Conservation (phyloP, 2,797 vertebrate species). For the Falco rusticolus region DNA sequence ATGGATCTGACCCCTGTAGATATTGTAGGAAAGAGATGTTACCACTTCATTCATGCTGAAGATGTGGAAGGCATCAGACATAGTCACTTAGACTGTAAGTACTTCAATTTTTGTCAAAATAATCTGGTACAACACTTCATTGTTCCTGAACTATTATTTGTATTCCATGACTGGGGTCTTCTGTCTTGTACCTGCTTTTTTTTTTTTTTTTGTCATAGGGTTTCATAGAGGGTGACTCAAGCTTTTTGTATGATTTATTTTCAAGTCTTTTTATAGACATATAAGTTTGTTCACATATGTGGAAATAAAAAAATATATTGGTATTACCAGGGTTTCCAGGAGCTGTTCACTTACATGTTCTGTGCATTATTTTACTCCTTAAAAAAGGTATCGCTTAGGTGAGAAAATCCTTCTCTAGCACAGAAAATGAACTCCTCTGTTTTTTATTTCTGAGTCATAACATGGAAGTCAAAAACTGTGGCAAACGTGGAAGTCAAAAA, state of each 20-base stretch:
- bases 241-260: not conserved
- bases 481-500: not conserved
- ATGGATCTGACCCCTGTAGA: constrained; percentile 98
- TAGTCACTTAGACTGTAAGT: constrained; percentile 97
- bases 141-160: constrained; percentile 6
- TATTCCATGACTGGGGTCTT: not conserved
- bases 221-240: not conserved
- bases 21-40: constrained; percentile 95
- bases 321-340: not conserved
- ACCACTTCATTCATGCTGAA: constrained; percentile 98
- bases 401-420: not conserved
- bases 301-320: not conserved
- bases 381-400: not conserved
- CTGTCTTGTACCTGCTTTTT: not conserved
- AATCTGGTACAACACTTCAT: not conserved
- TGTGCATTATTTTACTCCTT: constrained; percentile 26
- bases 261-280: not conserved
- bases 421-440: not conserved
- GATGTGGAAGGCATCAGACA: constrained; percentile 97
- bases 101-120: not conserved
- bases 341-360: not conserved
- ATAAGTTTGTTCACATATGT: not conserved
- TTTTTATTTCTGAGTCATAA: not conserved
- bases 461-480: not conserved
- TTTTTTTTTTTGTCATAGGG: not conserved